These are phyloP conservation scores for Lagria hirta DNA, from an alignment of 2,888 invertebrate species.

Conservation along the genomic window DNA sequence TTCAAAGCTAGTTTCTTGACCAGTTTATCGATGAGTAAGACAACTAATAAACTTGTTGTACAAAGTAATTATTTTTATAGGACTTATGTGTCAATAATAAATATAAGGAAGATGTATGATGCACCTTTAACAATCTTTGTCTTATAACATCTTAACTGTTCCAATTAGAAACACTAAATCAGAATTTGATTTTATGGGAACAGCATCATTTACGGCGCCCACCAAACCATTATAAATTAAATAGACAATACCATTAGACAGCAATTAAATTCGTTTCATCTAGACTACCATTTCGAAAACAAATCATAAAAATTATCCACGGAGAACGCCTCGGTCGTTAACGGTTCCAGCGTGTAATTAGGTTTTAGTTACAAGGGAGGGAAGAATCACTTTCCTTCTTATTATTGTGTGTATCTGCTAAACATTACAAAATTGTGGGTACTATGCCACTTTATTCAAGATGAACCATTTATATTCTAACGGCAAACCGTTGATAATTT, in stretches of 20 bases:
- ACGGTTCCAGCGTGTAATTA: conserved; percentile 41
- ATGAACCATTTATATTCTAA: conserved; percentile 53
- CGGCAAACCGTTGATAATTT: conserved; percentile 53
- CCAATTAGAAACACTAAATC: no score
- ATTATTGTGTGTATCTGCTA: conserved; percentile 24
- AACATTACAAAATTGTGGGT: conserved; percentile 22
- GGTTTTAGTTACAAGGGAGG: no score
- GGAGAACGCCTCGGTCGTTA: conserved; percentile 41
- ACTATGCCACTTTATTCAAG: conserved; percentile 41
- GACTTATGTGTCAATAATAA: no score
- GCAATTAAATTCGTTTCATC: conserved; percentile 41
- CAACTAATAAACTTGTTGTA: no score
- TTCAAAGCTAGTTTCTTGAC: no score
- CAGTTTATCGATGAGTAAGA: no score
- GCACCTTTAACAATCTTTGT: no score
- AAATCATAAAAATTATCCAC: conserved; percentile 46
- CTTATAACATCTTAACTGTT: no score
- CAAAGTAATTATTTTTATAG: no score
- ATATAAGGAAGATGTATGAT: no score
- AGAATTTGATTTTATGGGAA: no score
- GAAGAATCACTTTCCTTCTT: no score
- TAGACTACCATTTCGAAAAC: conserved; percentile 37
- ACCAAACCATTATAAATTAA: conserved; percentile 25
- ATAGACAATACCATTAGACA: conserved; percentile 27
- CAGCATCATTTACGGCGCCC: conserved; percentile 2